Evolutionary conservation across 2,113 vertebrate genomes (phyloP), one percentile per base, ranked within the genome.

Genomic region (Sciurus niger): DNA sequence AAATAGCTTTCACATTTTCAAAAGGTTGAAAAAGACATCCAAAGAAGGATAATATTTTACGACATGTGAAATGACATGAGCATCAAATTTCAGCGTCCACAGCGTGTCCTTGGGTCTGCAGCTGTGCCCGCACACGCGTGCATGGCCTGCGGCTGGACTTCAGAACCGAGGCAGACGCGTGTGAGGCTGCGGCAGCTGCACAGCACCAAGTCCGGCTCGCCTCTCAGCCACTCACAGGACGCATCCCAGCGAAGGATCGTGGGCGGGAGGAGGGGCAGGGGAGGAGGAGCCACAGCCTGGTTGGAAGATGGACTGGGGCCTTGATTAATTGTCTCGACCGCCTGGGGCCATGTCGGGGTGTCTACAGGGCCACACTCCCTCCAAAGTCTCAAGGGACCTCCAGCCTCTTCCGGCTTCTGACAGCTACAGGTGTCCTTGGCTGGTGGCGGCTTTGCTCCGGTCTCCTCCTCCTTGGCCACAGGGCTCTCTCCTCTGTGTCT

Each of bases 181-280:
- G 0, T 0, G 18, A 20, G 0, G 34, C 74, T 28, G 12, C 8
- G 6, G 28, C 11, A 13, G 0, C 24, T 4, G 9, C 4, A 0
- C 0, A 0, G 32, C 12, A 0, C 13, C 8, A 10, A 11, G 4
- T 25, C 77, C 28, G 6, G 20, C 4, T 40, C 9, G 4, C 88
- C 8, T 6, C 16, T 4, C 0, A 32, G 18, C 46, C 14, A 0
- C 0, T 48, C 46, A 13, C 79, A 2, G 30, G 37, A n/a, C 0
- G 3, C 40, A 40, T 3, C 40, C 40, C 40, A 40, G 22, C 4
- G 37, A 14, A 48, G 0, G 16, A 22, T 9, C 40, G 3, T 9
- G 0, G 5, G 0, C 0, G 37, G 34, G 65, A 51, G 70, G 18
- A 32, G 1, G 2, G 30, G 1, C 1, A 1, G 1, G 1, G 53